Percentiles rank a stretch among this genome's conserved stretches.
phyloP scores from a whole-genome alignment of 2,113 vertebrate genomes.

The Ammodytes dubius region DNA sequence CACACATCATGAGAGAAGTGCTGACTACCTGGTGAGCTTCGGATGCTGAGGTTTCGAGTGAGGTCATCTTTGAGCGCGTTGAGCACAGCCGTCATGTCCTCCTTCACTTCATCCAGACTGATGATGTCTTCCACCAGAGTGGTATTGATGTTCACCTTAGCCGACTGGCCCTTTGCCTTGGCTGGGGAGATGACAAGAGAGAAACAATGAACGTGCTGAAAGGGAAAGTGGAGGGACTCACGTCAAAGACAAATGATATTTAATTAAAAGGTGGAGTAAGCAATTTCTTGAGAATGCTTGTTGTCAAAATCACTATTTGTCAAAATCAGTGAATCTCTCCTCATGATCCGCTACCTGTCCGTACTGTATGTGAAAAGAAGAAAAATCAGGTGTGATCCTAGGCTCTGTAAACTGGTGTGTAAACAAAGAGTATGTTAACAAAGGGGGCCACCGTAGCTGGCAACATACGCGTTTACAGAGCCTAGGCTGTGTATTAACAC shows the following conservation, averaged over 20 bases:
- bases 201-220: slow-evolving; percentile 30
- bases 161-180: slow-evolving; percentile 91
- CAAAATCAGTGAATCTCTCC: too few relatives aligned
- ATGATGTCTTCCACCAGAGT: slow-evolving; percentile 94
- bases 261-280: neutral
- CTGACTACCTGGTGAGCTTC: slow-evolving; percentile 90
- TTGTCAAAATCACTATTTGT: too few relatives aligned
- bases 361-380: too few relatives aligned
- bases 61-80: slow-evolving; percentile 92
- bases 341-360: too few relatives aligned
- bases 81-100: slow-evolving; percentile 89
- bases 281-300: too few relatives aligned
- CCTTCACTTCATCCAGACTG: slow-evolving; percentile 88
- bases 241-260: slow-evolving; percentile 44
- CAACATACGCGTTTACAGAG: too few relatives aligned
- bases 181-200: slow-evolving; percentile 73
- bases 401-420: too few relatives aligned
- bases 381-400: too few relatives aligned
- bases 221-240: slow-evolving; percentile 17
- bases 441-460: too few relatives aligned
- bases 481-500: too few relatives aligned
- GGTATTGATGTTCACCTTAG: slow-evolving; percentile 91
- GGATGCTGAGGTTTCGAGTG: slow-evolving; percentile 91
- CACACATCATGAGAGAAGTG: neutral
- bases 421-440: too few relatives aligned